Evolutionary conservation across 2,888 invertebrate species (phyloP).

Genomic region (Nomada lathburiana): DNA sequence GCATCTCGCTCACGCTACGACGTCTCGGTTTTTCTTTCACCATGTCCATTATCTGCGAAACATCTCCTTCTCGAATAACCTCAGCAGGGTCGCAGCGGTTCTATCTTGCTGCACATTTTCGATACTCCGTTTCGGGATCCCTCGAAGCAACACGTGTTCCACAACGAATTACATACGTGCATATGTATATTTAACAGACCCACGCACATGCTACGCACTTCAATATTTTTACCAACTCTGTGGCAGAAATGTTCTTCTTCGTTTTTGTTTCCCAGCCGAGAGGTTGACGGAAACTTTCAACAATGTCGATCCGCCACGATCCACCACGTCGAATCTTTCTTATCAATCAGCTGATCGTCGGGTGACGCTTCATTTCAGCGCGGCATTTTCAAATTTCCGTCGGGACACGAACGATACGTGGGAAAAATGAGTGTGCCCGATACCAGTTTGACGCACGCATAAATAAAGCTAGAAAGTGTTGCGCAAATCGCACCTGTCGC

Average conservation of each 20-base stretch:
- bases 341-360: conserved; percentile 62
- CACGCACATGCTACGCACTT: conserved; percentile 25
- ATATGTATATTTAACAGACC: neutral
- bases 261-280: neutral
- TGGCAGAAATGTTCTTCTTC: neutral
- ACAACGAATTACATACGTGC: neutral
- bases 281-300: neutral
- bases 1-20: conserved; percentile 78
- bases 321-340: neutral
- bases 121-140: neutral
- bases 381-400: conserved; percentile 56
- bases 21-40: conserved; percentile 79
- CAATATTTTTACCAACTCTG: neutral
- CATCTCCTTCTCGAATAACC: conserved; percentile 21
- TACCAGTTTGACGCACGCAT: no score
- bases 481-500: conserved; percentile 19
- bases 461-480: conserved; percentile 31
- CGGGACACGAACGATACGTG: conserved; percentile 30
- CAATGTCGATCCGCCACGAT: neutral
- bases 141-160: conserved; percentile 28
- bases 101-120: neutral
- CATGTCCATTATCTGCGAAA: conserved; percentile 67
- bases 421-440: conserved; percentile 6
- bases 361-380: conserved; percentile 45
- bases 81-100: neutral